A percentile compares a stretch with the other conserved stretches of the same genome.
These are phyloP conservation scores for Calidris pygmaea DNA, from an alignment of 2,113 vertebrate genomes.

Conservation along the genomic window DNA sequence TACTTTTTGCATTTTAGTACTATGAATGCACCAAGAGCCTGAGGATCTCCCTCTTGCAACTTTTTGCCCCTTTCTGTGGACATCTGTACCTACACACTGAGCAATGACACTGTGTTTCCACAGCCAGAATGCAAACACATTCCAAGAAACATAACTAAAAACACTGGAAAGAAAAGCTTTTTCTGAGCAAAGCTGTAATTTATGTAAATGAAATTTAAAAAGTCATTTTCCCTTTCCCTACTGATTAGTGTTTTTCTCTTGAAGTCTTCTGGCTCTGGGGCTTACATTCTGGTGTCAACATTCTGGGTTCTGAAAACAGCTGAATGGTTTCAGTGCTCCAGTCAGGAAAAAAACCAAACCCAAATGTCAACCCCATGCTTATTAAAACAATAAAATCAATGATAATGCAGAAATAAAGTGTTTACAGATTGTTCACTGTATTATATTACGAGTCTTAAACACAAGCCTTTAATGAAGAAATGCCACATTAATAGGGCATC, in stretches of 20 bases:
- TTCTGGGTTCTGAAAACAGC: background rate
- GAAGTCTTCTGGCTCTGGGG: background rate
- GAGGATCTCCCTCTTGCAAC: background rate
- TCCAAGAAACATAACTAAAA: background rate
- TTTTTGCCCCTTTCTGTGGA: background rate
- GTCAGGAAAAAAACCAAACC: background rate
- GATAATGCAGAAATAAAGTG: conserved; percentile 41
- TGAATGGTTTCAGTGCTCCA: conserved; percentile 15
- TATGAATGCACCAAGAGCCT: background rate
- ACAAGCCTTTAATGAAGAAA: conserved; percentile 36
- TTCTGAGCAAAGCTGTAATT: background rate
- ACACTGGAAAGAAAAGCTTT: background rate
- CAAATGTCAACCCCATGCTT: conserved; percentile 22
- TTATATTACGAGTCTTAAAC: conserved; percentile 16
- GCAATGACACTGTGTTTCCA: background rate
- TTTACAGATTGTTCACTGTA: conserved; percentile 41
- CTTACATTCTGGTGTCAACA: conserved; percentile 7
- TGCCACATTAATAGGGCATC: background rate
- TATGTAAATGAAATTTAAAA: conserved; percentile 32
- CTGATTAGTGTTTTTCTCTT: conserved; percentile 24
- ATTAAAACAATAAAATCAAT: conserved; percentile 23
- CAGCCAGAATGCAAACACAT: background rate
- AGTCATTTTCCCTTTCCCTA: background rate
- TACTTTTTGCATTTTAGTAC: background rate
- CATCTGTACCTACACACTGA: background rate